These are phyloP conservation scores for Tolypeutes matacus DNA, from an alignment of 2,797 vertebrate species.

Conservation along the genomic window DNA sequence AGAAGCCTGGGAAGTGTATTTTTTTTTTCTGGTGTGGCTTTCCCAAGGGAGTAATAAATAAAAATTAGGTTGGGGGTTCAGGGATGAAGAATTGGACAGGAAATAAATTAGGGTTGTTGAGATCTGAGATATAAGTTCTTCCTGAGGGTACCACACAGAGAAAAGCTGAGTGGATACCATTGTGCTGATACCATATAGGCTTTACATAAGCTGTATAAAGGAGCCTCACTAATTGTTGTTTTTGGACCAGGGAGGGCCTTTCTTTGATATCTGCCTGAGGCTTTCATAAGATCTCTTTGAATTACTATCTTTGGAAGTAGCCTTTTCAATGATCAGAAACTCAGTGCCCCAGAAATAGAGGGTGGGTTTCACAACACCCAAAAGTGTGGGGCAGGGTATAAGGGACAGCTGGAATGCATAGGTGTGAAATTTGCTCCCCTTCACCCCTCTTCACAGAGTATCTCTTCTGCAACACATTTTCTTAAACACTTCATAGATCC, in stretches of 20 bases:
- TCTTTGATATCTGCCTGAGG: neutral
- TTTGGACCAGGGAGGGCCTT: neutral
- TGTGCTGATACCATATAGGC: neutral
- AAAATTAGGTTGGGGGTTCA: neutral
- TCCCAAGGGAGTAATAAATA: neutral
- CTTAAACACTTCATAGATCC: neutral
- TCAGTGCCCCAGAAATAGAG: neutral
- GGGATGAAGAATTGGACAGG: neutral
- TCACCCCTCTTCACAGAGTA: neutral
- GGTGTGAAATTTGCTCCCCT: neutral
- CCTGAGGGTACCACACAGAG: neutral
- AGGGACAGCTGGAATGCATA: neutral
- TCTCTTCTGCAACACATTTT: neutral
- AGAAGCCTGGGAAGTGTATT: neutral
- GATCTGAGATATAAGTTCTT: neutral
- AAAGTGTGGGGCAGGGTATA: neutral
- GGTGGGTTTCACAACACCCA: neutral
- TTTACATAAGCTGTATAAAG: neutral
- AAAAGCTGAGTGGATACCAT: neutral
- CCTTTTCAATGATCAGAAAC: neutral
- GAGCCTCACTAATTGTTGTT: neutral
- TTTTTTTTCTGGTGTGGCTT: neutral
- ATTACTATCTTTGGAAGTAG: neutral
- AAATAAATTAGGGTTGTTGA: constrained; percentile 18
- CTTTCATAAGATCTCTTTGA: neutral